Base-by-base conservation (phyloP, 2,113 vertebrate genomes). In the Columba livia region DNA sequence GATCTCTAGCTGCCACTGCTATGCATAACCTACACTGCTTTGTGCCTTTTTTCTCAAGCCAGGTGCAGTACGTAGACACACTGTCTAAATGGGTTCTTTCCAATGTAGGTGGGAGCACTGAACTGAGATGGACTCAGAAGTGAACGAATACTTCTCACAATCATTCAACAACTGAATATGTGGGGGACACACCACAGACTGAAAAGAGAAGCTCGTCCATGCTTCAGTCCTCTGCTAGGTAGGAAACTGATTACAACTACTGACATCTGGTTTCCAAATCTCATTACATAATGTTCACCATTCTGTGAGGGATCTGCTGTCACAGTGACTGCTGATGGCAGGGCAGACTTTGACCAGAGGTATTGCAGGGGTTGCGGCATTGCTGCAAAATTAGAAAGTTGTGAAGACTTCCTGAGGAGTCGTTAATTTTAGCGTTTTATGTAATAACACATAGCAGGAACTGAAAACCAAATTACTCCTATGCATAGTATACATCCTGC, bases 1-100 rank as follows among this genome's bases (percentile, higher is more conserved):
- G 3, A 72, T 54, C 40, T 62, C 26, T 28, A 77, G 54, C n/a
- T 85, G 42, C 18, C 31, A 14, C n/a, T 67, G 25, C 25, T 48
- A 34, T 0, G 0, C 18, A 29, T 64, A 42, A 31, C 40, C 57
- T 47, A 40, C 0, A 1, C 32, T 72, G 40, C 48, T 88, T 24
- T 69, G 62, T 24, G 38, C 4, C 2, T 5, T 38, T 53, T 18
- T 21, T 11, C 32, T 44, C 36, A 71, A 36, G 44, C 12, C 12
- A 26, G 38, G 28, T 60, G 34, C 28, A 50, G 16, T 53, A 8
- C 16, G n/a, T 6, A 82, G 19, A 50, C 44, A 56, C 4, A 14
- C 8, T 23, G 36, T 61, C 54, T 51, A 80, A 58, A 47, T n/a
- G 70, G 29, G 4, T 42, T 60, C 31, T 48, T 81, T 53, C 53